These are phyloP conservation scores for Drosophila suboccidentalis DNA, from an alignment of 2,888 invertebrate species.

Conservation along the genomic window DNA sequence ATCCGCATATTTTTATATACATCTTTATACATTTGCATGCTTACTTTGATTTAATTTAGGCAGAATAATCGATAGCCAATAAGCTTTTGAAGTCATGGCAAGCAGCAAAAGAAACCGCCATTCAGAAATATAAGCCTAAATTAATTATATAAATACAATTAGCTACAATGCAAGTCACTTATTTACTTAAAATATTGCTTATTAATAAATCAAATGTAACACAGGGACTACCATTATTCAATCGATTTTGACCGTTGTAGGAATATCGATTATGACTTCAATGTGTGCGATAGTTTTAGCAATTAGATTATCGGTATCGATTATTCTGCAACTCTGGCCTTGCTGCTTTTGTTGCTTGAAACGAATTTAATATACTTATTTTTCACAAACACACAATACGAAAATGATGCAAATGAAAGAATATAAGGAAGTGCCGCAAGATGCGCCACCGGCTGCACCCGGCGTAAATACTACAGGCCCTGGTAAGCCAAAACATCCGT, in stretches of 20 bases:
- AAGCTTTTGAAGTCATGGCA: neutral
- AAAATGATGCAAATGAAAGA: conserved; percentile 72
- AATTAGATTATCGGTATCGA: conserved; percentile 15
- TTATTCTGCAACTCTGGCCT: too few species aligned
- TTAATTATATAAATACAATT: neutral
- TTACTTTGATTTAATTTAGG: neutral
- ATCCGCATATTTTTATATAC: neutral
- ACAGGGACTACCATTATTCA: conserved; percentile 2
- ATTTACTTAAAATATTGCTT: neutral
- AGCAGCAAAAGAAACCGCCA: too few species aligned
- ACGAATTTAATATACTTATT: conserved; percentile 1
- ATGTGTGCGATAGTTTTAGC: neutral
- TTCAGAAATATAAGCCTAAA: neutral
- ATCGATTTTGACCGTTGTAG: neutral
- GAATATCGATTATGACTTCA: neutral
- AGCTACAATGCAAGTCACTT: neutral
- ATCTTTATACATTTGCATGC: neutral
- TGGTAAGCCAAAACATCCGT: conserved; percentile 30
- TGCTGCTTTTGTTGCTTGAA: too few species aligned
- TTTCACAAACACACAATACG: neutral
- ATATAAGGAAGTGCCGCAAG: conserved; percentile 68
- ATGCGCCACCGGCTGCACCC: conserved; percentile 53
- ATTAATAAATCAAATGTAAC: neutral
- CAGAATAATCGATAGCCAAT: conserved; percentile 24
- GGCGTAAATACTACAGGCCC: conserved; percentile 19